Evolutionary conservation across 2,113 vertebrate species (phyloP), one percentile per base, ranked within the genome.

Genomic region (Apodemus speciosus): DNA sequence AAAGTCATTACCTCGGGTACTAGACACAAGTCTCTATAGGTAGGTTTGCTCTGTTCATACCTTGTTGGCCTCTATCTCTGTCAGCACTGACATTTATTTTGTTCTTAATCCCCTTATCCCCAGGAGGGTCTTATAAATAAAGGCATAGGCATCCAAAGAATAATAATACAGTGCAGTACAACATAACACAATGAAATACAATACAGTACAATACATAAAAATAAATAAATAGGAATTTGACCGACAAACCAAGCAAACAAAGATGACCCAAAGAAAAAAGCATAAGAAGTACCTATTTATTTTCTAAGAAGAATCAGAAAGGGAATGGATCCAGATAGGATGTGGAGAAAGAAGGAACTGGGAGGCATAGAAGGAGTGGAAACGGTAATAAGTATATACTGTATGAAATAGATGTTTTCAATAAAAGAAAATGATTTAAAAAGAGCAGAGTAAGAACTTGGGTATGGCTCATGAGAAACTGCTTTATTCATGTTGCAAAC

Each of bases 51-150:
- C 15, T n/a, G 14, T 53, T 83, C 72, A 53, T 43, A 53, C 53
- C 40, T 64, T 95, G 76, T 27, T 93, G 38, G 68, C 10, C 49
- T 86, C 64, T 2, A 23, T 27, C 51, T 95, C 89, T 90, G 30
- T 46, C 89, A 92, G 77, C 68, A 97, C 43, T 86, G 75, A 64
- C 3, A 68, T 93, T 60, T 40, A 21, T 13, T 13, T 56, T 94
- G 95, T 46, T 38, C 85, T 94, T 88, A 91, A 58, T 60, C 60
- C 3, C 35, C 27, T 1, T 64, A 30, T 2, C 3, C 25, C 94
- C 91, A 94, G 77, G 14, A 51, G 53, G 35, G 3, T 0, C 7
- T 81, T 43, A 25, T 66, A 75, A 92, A 75, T 89, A 94, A 80
- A 92, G 16, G 8, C 15, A 66, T 18, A 60, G 1, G 11, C 5